A percentile compares a stretch with the other conserved stretches of the same genome.
Evolutionary conservation across 2,113 vertebrate genomes (phyloP).

Genomic region (Paradoxurus hermaphroditus): DNA sequence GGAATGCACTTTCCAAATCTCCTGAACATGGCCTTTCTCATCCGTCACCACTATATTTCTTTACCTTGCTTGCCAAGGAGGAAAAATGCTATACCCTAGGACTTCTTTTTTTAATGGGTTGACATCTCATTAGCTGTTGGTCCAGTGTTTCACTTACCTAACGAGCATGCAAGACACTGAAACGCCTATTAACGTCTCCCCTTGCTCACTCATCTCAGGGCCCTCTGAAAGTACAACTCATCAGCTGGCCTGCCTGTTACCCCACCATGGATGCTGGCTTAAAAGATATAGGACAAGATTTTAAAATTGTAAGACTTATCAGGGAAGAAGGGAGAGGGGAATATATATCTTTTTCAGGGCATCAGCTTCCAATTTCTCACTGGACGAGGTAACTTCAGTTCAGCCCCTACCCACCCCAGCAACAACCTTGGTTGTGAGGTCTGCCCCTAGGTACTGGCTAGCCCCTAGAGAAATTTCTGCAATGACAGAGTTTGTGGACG

Average conservation of each 20-base stretch:
- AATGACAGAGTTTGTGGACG: background rate
- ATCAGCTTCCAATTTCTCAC: background rate
- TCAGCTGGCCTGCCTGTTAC: background rate
- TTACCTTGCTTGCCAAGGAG: conserved; percentile 2
- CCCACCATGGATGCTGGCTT: background rate
- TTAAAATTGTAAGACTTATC: background rate
- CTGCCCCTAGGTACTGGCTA: background rate
- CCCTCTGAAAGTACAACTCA: background rate
- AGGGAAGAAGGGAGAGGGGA: background rate
- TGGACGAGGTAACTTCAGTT: background rate
- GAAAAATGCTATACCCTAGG: background rate
- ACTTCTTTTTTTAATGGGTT: background rate
- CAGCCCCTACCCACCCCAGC: background rate
- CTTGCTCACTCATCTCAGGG: background rate
- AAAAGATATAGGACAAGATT: background rate
- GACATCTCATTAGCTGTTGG: background rate
- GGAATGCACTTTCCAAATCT: conserved; percentile 45
- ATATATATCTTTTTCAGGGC: background rate
- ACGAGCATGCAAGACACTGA: background rate
- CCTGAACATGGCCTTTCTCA: conserved; percentile 31
- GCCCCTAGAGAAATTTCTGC: background rate
- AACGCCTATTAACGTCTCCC: background rate
- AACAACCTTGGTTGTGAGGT: background rate
- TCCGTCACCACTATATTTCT: background rate
- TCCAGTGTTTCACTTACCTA: background rate